phyloP scores from a whole-genome alignment of 1,140 invertebrate species.

The Marisa cornuarietis region DNA sequence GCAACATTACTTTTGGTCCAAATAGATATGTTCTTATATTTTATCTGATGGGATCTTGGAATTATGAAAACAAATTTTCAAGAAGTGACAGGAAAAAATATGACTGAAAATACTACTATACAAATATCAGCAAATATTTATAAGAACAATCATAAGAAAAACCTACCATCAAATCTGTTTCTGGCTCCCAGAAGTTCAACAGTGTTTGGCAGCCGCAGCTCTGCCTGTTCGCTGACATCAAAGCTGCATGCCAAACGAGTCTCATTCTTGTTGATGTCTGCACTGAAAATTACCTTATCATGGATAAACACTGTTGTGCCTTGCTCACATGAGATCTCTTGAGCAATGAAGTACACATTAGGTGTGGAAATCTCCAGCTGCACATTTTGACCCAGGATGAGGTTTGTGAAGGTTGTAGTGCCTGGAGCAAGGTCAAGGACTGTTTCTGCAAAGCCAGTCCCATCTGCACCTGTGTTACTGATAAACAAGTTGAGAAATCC shows the following conservation, averaged over 20 bases:
- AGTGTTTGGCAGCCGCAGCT: conserved; percentile 45
- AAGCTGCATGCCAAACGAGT: conserved; percentile 50
- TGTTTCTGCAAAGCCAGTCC: conserved; percentile 29
- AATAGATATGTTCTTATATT: not conserved
- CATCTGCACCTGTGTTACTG: conserved; percentile 38
- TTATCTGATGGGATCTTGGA: too few species aligned
- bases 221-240: conserved; percentile 42
- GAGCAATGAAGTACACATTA: conserved; percentile 39
- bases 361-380: conserved; percentile 29
- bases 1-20: not conserved
- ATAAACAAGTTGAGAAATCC: conserved; percentile 30
- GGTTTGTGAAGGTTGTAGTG: conserved; percentile 11
- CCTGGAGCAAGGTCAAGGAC: conserved; percentile 4
- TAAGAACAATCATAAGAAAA: too few species aligned
- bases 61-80: too few species aligned
- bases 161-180: conserved; percentile 49
- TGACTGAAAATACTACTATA: too few species aligned
- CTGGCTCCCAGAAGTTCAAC: conserved; percentile 46
- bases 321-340: conserved; percentile 39
- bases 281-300: conserved; percentile 46
- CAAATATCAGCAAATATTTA: too few species aligned
- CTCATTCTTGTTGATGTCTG: conserved; percentile 42
- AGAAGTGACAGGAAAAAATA: too few species aligned
- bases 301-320: conserved; percentile 38
- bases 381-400: conserved; percentile 20